Percentiles rank a stretch among this genome's conserved stretches.
Evolutionary conservation across 2,113 vertebrate species (phyloP).

Genomic region (Glaucidium brasilianum): DNA sequence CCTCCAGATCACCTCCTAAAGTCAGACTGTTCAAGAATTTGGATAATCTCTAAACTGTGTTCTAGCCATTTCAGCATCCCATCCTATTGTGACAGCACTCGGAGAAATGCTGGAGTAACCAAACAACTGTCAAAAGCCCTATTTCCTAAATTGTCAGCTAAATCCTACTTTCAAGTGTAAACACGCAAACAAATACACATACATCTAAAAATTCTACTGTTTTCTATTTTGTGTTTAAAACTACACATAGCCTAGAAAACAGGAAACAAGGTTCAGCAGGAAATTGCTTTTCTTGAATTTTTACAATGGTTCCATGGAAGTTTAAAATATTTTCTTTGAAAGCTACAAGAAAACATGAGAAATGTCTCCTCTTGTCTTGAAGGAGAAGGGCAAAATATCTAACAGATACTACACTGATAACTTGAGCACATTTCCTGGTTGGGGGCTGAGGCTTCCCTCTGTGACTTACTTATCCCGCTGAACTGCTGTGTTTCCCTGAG

Average conservation of each 20-base stretch:
- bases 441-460: conserved; percentile 55
- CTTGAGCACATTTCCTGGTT: background rate
- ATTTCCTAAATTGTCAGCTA: background rate
- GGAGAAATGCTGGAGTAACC: background rate
- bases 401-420: background rate
- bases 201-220: background rate
- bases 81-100: background rate
- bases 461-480: conserved; percentile 83
- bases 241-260: conserved; percentile 9
- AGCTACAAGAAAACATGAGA: background rate
- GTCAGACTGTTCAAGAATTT: background rate
- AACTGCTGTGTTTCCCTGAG: conserved; percentile 76
- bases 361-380: conserved; percentile 1
- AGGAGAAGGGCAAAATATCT: conserved; percentile 11
- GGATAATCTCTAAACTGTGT: background rate
- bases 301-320: background rate
- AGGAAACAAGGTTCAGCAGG: conserved; percentile 74
- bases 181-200: background rate
- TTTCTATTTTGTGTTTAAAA: conserved; percentile 10
- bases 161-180: conserved; percentile 14
- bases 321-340: background rate
- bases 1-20: background rate
- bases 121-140: background rate
- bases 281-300: conserved; percentile 49
- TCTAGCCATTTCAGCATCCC: background rate